Evolutionary conservation across 2,888 invertebrate genomes (phyloP).

Genomic region (Ophraella communa): DNA sequence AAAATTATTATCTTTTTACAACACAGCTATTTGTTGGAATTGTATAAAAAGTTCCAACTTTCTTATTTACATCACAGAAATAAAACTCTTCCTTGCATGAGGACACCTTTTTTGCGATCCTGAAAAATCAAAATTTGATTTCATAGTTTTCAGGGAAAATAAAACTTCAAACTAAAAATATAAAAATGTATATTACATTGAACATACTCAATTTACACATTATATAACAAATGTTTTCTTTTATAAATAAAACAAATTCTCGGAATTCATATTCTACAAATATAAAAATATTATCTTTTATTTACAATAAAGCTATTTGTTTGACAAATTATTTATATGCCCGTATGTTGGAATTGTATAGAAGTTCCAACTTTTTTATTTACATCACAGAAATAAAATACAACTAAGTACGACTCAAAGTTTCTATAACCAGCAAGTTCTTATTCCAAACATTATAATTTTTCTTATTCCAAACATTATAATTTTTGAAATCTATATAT

Average conservation of each 20-base stretch:
- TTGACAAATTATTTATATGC: not conserved
- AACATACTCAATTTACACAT: conserved; percentile 4
- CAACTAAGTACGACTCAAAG: not conserved
- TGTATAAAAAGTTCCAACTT: too few relatives aligned
- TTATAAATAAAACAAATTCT: conserved; percentile 21
- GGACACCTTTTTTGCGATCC: too few relatives aligned
- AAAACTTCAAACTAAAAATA: not conserved
- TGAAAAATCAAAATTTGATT: too few relatives aligned
- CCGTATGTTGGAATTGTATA: not conserved
- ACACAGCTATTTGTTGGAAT: too few relatives aligned
- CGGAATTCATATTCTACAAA: conserved; percentile 19
- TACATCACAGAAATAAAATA: conserved; percentile 29
- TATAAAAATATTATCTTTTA: conserved; percentile 26
- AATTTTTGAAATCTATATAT: too few relatives aligned
- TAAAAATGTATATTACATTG: conserved; percentile 9
- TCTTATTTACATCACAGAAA: too few relatives aligned
- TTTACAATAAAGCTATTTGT: conserved; percentile 29
- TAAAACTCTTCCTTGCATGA: too few relatives aligned
- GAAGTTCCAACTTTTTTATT: conserved; percentile 15
- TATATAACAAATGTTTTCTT: conserved; percentile 20
- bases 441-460: too few relatives aligned
- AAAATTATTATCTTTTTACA: too few relatives aligned
- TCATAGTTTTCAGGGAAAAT: too few relatives aligned
- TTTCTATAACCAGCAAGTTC: not conserved
- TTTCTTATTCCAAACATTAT: too few relatives aligned